Conservation (phyloP, 1,140 invertebrate genomes). For the Mamestra configurata region DNA sequence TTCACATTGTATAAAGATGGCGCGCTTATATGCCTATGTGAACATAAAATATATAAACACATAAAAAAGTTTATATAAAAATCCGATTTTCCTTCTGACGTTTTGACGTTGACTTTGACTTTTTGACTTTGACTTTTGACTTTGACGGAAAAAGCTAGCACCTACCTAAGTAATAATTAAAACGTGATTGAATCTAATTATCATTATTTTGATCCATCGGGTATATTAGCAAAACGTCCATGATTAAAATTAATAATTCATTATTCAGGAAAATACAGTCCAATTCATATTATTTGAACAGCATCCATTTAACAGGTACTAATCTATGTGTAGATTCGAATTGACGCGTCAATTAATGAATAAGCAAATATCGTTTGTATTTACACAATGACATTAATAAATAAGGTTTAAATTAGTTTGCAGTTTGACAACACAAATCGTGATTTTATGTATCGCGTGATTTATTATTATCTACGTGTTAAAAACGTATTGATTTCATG, state of each 20-base stretch:
- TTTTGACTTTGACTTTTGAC: no score
- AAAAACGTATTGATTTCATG: background rate
- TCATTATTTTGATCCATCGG: background rate
- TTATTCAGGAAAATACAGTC: background rate
- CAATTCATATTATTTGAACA: constrained; percentile 32
- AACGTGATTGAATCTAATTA: no score
- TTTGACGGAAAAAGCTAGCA: no score
- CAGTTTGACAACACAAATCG: constrained; percentile 1
- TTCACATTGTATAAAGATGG: no score
- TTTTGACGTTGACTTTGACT: no score
- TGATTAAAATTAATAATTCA: background rate
- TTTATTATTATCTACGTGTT: constrained; percentile 1
- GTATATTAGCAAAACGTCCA: background rate
- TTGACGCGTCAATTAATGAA: constrained; percentile 16
- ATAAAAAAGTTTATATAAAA: no score
- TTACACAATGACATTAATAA: constrained; percentile 5
- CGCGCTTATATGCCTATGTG: no score
- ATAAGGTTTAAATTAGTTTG: constrained; percentile 42
- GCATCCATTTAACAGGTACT: constrained; percentile 14
- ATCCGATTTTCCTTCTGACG: no score
- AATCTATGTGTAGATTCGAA: constrained; percentile 36
- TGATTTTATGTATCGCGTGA: constrained; percentile 33
- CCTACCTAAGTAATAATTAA: no score
- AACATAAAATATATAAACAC: no score
- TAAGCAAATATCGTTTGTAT: constrained; percentile 33